These are phyloP conservation scores for Pangasius sanitwongsei DNA, from an alignment of 2,797 vertebrate genomes.

Conservation along the genomic window DNA sequence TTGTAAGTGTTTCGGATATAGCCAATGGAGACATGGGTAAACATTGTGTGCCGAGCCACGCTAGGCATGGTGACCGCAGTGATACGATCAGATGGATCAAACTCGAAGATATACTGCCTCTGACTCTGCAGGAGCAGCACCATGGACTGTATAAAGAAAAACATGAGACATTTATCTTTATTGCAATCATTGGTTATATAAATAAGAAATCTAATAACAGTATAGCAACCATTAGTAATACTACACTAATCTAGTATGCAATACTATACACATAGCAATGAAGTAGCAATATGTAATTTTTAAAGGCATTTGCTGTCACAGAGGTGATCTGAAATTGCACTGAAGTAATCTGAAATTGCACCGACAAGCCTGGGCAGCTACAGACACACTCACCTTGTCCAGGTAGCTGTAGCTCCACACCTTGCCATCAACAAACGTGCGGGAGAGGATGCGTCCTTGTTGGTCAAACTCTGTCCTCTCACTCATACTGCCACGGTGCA, in stretches of 20 bases:
- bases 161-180: not conserved
- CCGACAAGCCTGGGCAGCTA: not conserved
- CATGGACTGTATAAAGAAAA: constrained; percentile 84
- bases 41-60: constrained; percentile 97
- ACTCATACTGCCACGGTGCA: constrained; percentile 97
- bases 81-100: constrained; percentile 89
- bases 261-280: not conserved
- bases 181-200: not conserved
- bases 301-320: not conserved
- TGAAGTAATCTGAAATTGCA: not conserved
- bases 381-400: constrained; percentile 82
- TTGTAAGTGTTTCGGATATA: constrained; percentile 98
- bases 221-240: not conserved
- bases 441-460: constrained; percentile 90
- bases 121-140: constrained; percentile 97
- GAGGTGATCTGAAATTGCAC: not conserved
- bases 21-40: constrained; percentile 93
- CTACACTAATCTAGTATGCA: not conserved
- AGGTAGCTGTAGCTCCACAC: constrained; percentile 99
- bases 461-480: constrained; percentile 93
- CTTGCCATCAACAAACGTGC: constrained; percentile 94
- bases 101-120: constrained; percentile 97
- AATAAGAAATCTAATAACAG: not conserved
- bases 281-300: not conserved
- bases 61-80: constrained; percentile 98